A percentile compares a stretch with the other conserved stretches of the same genome.
phyloP scores from a whole-genome alignment of 1,140 invertebrate genomes.

The Drosophila tani region DNA sequence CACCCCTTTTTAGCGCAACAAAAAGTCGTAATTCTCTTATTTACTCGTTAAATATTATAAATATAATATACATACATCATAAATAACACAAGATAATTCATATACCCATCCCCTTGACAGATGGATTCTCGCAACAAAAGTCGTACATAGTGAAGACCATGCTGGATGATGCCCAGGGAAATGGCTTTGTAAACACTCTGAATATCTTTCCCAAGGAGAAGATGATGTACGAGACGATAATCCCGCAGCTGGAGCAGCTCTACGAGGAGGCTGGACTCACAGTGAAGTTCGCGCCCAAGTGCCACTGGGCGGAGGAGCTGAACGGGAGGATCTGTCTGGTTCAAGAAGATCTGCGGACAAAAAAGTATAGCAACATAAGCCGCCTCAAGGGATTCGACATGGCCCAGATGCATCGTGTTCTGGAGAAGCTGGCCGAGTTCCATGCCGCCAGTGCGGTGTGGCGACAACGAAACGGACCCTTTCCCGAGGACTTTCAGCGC shows the following conservation, averaged over 20 bases:
- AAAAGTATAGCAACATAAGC: slow-evolving; percentile 87
- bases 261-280: slow-evolving; percentile 71
- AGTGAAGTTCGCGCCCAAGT: slow-evolving; percentile 73
- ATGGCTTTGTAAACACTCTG: slow-evolving; percentile 68
- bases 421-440: slow-evolving; percentile 86
- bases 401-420: slow-evolving; percentile 86
- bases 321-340: slow-evolving; percentile 83
- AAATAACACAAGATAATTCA: neutral
- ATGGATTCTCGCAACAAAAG: slow-evolving; percentile 79
- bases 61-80: neutral
- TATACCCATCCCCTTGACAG: slow-evolving; percentile 2
- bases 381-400: slow-evolving; percentile 86
- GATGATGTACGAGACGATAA: slow-evolving; percentile 73
- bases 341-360: slow-evolving; percentile 86
- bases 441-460: slow-evolving; percentile 86
- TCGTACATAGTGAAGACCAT: slow-evolving; percentile 81
- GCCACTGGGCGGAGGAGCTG: slow-evolving; percentile 67
- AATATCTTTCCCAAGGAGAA: slow-evolving; percentile 82
- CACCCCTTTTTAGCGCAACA: neutral
- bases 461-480: slow-evolving; percentile 62
- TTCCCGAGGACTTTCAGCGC: slow-evolving; percentile 75
- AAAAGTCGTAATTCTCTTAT: neutral
- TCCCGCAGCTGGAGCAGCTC: slow-evolving; percentile 71
- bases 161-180: slow-evolving; percentile 65
- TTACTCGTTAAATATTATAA: no score